Evolutionary conservation across 2,113 vertebrate genomes (phyloP), one percentile per base, ranked within the genome.

Genomic region (Malurus melanocephalus): DNA sequence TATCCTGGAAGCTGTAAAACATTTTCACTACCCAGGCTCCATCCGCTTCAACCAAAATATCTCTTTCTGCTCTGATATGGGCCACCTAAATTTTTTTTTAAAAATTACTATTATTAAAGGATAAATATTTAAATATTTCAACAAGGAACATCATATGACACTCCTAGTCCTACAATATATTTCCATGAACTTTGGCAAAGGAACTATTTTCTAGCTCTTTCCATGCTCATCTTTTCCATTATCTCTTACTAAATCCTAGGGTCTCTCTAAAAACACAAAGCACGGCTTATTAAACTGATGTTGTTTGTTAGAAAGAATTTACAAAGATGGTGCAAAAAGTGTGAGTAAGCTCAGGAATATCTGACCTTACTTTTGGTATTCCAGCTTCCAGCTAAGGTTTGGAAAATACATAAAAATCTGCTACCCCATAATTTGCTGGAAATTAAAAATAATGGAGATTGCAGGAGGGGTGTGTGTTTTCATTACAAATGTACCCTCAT

Each of bases 1-100:
- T 99, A 96, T 99, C 99, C 96, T 99, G 99, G 94, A 99, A 99
- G 96, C 99, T 99, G 96, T 99, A 99, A 95, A 99, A 99, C 99
- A 99, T 99, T 96, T 99, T 99, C 79, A 99, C 99, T 80, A 99
- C 99, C 99, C 99, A 99, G 67, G 99, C 99, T 38, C 99, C 98
- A 82, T 99, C 99, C 0, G 99, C 99, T 97, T 99, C 99, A 79
- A 99, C 99, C 69, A 99, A 96, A 91, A 99, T 99, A 93, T 99
- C 99, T 94, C 99, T 97, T 96, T 99, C 99, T 43, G 99, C 99
- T 89, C 99, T 97, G 88, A 99, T 99, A 68, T 99, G 99, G 64
- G 99, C 99, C 21, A 99, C 99, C 99, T 99, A 56, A 85, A 9
- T 43, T n/a, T 67, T 78, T 78, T 62, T 55, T 19, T 0, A 1